These are phyloP conservation scores for Ophiothrix spiculata DNA, from an alignment of 35 echinoderm and acorn worm genomes.

Conservation along the genomic window DNA sequence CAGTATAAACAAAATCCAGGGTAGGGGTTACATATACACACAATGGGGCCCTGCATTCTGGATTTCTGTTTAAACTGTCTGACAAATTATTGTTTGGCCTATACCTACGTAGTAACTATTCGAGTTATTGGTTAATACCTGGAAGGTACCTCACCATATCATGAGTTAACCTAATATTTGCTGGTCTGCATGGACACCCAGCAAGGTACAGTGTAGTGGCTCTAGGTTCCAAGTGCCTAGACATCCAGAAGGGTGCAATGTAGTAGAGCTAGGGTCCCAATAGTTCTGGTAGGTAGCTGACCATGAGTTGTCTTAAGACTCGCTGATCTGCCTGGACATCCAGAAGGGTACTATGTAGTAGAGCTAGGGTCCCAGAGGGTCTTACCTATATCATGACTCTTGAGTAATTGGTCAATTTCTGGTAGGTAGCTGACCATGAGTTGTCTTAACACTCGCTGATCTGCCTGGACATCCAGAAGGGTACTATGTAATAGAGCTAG, in stretches of 20 bases:
- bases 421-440: conserved; percentile 91
- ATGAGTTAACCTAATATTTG: too few relatives aligned
- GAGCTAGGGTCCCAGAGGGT: background rate
- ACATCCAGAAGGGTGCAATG: conserved; percentile 72
- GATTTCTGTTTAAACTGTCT: too few relatives aligned
- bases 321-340: too few relatives aligned
- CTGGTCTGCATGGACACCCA: too few relatives aligned
- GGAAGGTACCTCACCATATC: conserved; percentile 91
- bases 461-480: conserved; percentile 88
- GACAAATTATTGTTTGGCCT: too few relatives aligned
- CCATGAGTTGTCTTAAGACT: too few relatives aligned
- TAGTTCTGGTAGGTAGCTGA: conserved; percentile 76
- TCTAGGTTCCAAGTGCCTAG: conserved; percentile 50
- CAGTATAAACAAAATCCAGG: too few relatives aligned
- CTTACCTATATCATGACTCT: conserved; percentile 97
- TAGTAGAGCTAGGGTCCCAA: background rate
- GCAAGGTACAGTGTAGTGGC: background rate
- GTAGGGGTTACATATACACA: too few relatives aligned
- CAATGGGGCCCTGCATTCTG: too few relatives aligned
- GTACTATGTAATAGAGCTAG: too few relatives aligned
- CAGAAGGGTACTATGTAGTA: conserved; percentile 15
- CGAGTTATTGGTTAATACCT: too few relatives aligned
- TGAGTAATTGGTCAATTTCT: conserved; percentile 83
- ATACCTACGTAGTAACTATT: too few relatives aligned
- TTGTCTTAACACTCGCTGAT: conserved; percentile 93